phyloP scores from a whole-genome alignment of 2,888 invertebrate species.

The Dasysyrphus albostriatus region DNA sequence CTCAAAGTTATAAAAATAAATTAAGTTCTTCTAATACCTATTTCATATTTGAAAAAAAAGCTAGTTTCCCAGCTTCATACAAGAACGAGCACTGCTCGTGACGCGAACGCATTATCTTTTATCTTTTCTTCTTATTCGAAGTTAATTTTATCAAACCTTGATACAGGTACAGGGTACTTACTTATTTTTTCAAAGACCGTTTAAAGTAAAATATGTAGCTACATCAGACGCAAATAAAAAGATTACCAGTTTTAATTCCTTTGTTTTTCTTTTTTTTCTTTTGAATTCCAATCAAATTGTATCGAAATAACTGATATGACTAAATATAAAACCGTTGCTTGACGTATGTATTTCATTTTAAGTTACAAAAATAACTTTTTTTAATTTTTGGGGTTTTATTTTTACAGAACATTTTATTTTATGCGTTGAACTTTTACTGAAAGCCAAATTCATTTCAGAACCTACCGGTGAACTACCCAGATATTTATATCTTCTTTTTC shows the following conservation, averaged over 20 bases:
- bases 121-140: too few species aligned
- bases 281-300: not conserved
- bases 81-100: too few species aligned
- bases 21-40: too few species aligned
- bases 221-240: not conserved
- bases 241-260: not conserved
- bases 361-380: not conserved
- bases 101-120: too few species aligned
- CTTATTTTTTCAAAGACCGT: not conserved
- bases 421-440: slow-evolving; percentile 15
- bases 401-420: not conserved
- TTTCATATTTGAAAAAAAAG: too few species aligned
- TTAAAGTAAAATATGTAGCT: not conserved
- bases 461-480: slow-evolving; percentile 18
- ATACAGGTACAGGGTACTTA: too few species aligned
- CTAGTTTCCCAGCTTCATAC: too few species aligned
- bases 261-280: not conserved
- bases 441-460: not conserved
- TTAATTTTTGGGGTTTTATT: not conserved
- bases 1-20: too few species aligned
- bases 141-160: not conserved
- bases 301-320: not conserved
- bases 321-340: slow-evolving; percentile 1
- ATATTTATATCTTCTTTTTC: slow-evolving; percentile 15
- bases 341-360: not conserved